Evolutionary conservation across 1,140 invertebrate species (phyloP).

Genomic region (Zeugodacus cucurbitae): DNA sequence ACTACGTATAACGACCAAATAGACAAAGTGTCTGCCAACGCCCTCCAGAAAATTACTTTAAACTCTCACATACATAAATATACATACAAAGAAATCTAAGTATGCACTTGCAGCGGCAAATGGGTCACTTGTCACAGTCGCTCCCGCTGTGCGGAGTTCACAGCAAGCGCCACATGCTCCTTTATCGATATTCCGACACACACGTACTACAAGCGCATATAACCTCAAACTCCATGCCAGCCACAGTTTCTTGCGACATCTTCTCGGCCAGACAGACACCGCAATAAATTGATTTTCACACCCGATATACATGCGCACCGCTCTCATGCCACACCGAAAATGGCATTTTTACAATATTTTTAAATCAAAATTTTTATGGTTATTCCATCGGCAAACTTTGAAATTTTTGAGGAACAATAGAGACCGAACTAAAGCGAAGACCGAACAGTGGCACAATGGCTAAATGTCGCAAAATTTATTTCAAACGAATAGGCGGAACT

Average conservation of each 20-base stretch:
- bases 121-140: slow-evolving; percentile 27
- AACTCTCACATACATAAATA: not conserved
- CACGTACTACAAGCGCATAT: not conserved
- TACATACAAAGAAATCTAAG: not conserved
- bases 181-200: not conserved
- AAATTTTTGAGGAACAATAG: not conserved
- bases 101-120: not conserved
- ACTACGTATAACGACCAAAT: not conserved
- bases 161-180: not conserved
- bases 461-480: slow-evolving; percentile 11
- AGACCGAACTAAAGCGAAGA: not conserved
- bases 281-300: slow-evolving; percentile 37
- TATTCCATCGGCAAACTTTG: not conserved
- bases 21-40: slow-evolving; percentile 33
- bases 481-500: not conserved
- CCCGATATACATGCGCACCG: not conserved
- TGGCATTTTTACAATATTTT: not conserved
- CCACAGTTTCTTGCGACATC: not conserved
- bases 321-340: not conserved
- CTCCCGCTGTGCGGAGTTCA: slow-evolving; percentile 4
- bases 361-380: slow-evolving; percentile 16
- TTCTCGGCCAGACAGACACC: not conserved
- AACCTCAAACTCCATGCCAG: not conserved
- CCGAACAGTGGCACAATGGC: not conserved
- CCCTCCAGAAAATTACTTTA: not conserved